Percentiles rank a stretch among this genome's conserved stretches.
Evolutionary conservation across 2,888 invertebrate genomes (phyloP).

Genomic region (Polietes domitor): DNA sequence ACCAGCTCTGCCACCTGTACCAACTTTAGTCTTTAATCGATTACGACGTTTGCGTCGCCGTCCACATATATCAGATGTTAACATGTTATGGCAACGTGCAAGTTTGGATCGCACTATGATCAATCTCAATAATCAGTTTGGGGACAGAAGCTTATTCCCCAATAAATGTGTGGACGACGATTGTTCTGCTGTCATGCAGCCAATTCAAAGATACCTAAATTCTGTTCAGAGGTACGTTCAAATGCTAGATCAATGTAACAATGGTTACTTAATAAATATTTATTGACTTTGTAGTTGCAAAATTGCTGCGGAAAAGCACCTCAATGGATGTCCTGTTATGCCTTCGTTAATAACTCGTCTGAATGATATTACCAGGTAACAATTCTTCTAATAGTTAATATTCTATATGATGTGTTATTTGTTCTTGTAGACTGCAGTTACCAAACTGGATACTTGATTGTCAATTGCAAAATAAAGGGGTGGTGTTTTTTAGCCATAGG

Average conservation of each 20-base stretch:
- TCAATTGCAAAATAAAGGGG: conserved; percentile 67
- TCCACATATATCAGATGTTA: conserved; percentile 68
- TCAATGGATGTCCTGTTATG: neutral
- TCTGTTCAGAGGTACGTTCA: conserved; percentile 34
- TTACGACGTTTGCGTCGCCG: conserved; percentile 68
- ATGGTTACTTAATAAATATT: neutral
- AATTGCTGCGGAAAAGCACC: neutral
- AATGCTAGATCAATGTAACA: neutral
- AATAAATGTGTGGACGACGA: neutral
- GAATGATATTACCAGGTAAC: conserved; percentile 50
- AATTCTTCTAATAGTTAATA: neutral
- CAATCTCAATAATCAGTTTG: conserved; percentile 14
- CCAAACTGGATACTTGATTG: conserved; percentile 73
- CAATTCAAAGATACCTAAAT: conserved; percentile 7
- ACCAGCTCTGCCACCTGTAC: conserved; percentile 61
- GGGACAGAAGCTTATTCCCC: conserved; percentile 3
- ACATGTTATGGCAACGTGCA: conserved; percentile 68
- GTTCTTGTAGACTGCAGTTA: neutral
- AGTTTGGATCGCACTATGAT: conserved; percentile 45
- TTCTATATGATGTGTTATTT: neutral
- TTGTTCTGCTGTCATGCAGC: neutral
- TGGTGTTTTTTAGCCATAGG: conserved; percentile 59
- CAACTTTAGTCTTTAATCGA: conserved; percentile 60
- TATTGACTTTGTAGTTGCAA: neutral
- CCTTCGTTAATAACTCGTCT: conserved; percentile 65